Conservation (phyloP, 2,797 vertebrate genomes). For the Dendrocincla tyrannina region DNA sequence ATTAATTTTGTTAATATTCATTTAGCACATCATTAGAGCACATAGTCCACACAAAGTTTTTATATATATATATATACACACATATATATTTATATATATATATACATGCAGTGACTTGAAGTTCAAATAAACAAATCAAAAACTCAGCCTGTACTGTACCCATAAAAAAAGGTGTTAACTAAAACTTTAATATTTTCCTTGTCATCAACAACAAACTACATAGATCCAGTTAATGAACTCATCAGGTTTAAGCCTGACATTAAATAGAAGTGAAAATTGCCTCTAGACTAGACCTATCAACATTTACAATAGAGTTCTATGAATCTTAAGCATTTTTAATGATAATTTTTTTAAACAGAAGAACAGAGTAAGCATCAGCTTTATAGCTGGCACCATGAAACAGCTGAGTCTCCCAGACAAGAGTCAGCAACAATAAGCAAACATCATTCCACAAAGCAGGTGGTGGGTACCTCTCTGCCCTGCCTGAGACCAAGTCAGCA, state of each 20-base stretch:
- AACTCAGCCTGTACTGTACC: background rate
- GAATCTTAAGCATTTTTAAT: constrained; percentile 39
- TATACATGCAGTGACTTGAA: background rate
- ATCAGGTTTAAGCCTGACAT: constrained; percentile 25
- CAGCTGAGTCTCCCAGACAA: background rate
- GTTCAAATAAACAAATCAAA: constrained; percentile 39
- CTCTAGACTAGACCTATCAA: constrained; percentile 40
- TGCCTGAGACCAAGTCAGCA: background rate
- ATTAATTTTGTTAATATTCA: background rate
- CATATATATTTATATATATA: background rate
- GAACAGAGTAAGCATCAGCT: background rate
- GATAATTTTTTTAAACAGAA: constrained; percentile 2
- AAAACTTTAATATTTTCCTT: constrained; percentile 30
- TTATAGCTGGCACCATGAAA: background rate
- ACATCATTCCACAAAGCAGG: background rate
- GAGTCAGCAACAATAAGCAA: background rate
- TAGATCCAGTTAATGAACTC: constrained; percentile 41
- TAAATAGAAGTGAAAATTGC: constrained; percentile 60
- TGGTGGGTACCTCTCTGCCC: background rate
- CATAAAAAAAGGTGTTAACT: background rate
- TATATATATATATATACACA: background rate
- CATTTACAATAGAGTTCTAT: background rate
- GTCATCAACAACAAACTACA: constrained; percentile 13
- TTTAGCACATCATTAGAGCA: too few relatives aligned
- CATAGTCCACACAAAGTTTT: background rate